Evolutionary conservation across 1,140 invertebrate genomes (phyloP), one percentile per base, ranked within the genome.

Genomic region (Ceratosolen fusciceps): DNA sequence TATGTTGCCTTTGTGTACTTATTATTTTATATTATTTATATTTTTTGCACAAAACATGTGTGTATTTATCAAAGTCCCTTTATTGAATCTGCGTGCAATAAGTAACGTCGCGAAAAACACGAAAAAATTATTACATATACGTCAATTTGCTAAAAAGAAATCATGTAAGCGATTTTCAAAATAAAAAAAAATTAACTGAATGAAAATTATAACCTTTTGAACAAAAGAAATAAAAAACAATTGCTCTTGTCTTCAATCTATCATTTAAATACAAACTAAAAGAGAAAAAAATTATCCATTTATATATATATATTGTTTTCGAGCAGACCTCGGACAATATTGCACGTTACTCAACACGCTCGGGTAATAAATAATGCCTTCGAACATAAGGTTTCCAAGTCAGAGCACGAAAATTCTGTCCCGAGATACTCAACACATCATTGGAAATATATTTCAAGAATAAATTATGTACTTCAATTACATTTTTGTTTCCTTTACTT

Each of bases 301-400:
- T n/a, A n/a, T n/a, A n/a, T n/a, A n/a, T n/a, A n/a, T n/a, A 65
- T 76, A 74, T 49, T 58, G n/a, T 43, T 71, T 74, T 67, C n/a
- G 31, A 72, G 58, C 52, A 56, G 47, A 74, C 54, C 68, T 65
- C 72, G 24, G 26, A 43, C 49, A 74, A 79, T 79, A 79, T 79
- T 79, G 77, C 77, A 79, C 77, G 77, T 79, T 74, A 65, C 37
- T 79, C 77, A 79, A 79, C 56, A 79, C 31, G 73, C 58, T 79
- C 43, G 37, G 60, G 37, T 74, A 79, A 79, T 79, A 79, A 79
- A 74, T 68, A 79, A 79, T 74, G 72, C 26, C 29, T 68, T 68
- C 29, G 29, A 72, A 52, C 37, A 65, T 14, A 16, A 73, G 43
- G 16, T 73, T 79, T 77, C 49, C 21, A 39, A 24, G 31, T 37